phyloP scores from a whole-genome alignment of 2,113 vertebrate species.

The Mastomys natalensis region DNA sequence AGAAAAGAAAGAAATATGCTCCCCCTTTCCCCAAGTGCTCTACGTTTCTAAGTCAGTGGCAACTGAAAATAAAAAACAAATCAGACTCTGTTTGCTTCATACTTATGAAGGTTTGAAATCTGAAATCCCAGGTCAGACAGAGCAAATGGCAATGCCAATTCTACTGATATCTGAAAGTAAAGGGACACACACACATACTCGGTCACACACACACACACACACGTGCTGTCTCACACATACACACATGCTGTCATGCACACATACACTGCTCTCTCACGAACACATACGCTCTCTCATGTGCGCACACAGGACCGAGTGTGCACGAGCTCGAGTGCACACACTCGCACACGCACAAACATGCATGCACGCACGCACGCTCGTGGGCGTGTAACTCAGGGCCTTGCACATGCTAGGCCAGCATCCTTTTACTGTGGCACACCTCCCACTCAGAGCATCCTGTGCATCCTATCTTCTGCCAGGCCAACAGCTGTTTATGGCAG shows the following conservation, averaged over 20 bases:
- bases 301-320: no score
- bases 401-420: no score
- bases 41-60: neutral
- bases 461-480: neutral
- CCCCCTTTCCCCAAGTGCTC: neutral
- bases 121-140: neutral
- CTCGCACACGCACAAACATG: no score
- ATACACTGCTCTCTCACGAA: no score
- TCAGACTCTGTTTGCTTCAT: neutral
- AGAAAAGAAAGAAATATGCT: neutral
- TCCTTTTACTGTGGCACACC: neutral
- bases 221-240: no score
- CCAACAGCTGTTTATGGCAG: neutral
- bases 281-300: no score
- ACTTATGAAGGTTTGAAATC: conserved; percentile 11
- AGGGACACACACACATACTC: neutral
- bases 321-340: no score
- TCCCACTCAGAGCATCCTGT: neutral
- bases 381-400: no score
- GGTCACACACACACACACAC: no score
- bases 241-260: no score
- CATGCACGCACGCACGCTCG: no score
- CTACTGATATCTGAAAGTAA: neutral
- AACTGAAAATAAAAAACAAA: conserved; percentile 8
- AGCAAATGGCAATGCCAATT: neutral